Conservation (phyloP, 2,888 invertebrate species). For the Lathronympha strigana region DNA sequence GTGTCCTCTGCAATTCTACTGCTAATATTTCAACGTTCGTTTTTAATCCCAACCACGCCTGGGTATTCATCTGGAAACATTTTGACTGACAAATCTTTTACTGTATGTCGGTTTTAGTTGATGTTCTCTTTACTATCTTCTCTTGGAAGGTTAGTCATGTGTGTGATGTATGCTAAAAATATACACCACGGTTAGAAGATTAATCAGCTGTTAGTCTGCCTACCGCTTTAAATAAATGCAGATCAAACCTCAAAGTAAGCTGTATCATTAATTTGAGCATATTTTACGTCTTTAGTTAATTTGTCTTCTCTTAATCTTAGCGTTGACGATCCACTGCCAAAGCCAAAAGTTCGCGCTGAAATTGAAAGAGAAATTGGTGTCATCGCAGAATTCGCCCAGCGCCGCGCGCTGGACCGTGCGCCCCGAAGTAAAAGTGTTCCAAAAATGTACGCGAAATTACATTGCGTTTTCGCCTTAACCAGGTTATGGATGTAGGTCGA, state of each 20-base stretch:
- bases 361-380: constrained; percentile 83
- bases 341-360: constrained; percentile 60
- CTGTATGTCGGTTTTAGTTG: too few species aligned
- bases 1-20: not conserved
- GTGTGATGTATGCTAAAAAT: constrained; percentile 2
- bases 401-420: constrained; percentile 62
- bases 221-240: constrained; percentile 12
- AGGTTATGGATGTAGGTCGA: constrained; percentile 79
- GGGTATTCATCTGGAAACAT: not conserved
- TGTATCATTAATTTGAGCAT: constrained; percentile 16
- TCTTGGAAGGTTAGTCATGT: not conserved
- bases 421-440: constrained; percentile 83
- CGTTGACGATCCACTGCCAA: constrained; percentile 48
- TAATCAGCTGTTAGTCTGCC: not conserved
- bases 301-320: constrained; percentile 48
- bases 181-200: constrained; percentile 11
- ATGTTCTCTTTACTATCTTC: not conserved
- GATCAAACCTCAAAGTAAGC: constrained; percentile 20
- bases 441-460: constrained; percentile 81
- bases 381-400: constrained; percentile 68
- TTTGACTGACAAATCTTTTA: not conserved
- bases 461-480: constrained; percentile 82
- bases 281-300: not conserved
- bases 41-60: not conserved
- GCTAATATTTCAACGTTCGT: not conserved